Base-by-base conservation (phyloP, 2,797 vertebrate genomes). In the Sphaeramia orbicularis region DNA sequence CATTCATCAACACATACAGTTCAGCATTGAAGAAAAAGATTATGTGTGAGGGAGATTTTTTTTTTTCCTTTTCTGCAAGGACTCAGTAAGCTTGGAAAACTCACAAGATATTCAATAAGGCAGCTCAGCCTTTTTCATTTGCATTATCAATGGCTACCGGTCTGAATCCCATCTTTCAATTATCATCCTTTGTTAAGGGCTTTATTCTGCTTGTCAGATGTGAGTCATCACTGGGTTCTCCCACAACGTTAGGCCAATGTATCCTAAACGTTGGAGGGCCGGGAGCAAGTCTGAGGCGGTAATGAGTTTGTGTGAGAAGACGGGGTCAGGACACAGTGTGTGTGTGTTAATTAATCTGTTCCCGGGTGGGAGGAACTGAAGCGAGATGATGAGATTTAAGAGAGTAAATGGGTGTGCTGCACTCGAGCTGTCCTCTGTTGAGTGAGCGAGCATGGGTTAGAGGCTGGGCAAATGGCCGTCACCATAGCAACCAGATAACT, bases 331-430 rank as follows among this genome's bases (percentile, higher is more conserved):
- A 92, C 91, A 91, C 90, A 90, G 91, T 93, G 90, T 93, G 91
- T 90, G 91, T 93, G 91, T 93, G 92, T 93, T 92, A 92, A 93
- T 93, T 92, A 92, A 93, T 93, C 91, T 93, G 90, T 92, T 93
- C 92, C 92, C 89, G 92, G 92, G 90, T 92, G 92, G 90, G 92
- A 92, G 92, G 91, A 93, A 93, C 90, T 93, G 92, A 93, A 91
- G 92, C 91, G 90, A 92, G 92, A 93, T 93, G 92, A 93, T 93
- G 92, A 93, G 91, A 93, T 93, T 93, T 93, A 93, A 93, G 90
- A 91, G 90, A 92, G 91, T 93, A 92, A 93, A 92, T 93, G 91
- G 92, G 90, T 91, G 87, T 87, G 88, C 89, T 88, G 89, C 88
- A 91, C 90, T 91, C 84, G 89, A 92, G 90, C 90, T 91, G 90